A percentile compares a stretch with the other conserved stretches of the same genome.
Evolutionary conservation across 2,888 invertebrate genomes (phyloP).

Genomic region (Euzophera pinguis): DNA sequence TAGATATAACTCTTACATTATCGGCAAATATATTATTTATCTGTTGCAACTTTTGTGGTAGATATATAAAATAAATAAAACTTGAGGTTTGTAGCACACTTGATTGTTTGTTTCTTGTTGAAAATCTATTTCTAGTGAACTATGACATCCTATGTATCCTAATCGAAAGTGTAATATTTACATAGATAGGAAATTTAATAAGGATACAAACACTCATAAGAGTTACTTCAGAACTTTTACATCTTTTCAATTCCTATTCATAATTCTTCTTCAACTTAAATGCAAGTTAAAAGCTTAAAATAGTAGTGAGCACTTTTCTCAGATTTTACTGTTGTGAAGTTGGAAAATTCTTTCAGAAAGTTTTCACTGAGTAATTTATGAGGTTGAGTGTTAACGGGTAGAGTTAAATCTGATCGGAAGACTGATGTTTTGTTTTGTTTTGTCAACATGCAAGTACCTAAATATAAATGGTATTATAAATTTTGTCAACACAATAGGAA

Average conservation of each 20-base stretch:
- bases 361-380: slow-evolving; percentile 33
- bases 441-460: neutral
- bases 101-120: too few species aligned
- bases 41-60: too few species aligned
- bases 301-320: slow-evolving; percentile 50
- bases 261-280: slow-evolving; percentile 64
- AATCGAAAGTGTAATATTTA: too few species aligned
- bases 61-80: too few species aligned
- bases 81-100: too few species aligned
- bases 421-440: neutral
- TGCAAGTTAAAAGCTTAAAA: slow-evolving; percentile 65
- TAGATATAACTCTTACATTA: too few species aligned
- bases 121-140: too few species aligned
- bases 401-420: neutral
- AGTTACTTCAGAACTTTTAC: slow-evolving; percentile 44
- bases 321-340: slow-evolving; percentile 49
- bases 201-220: too few species aligned
- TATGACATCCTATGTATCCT: too few species aligned
- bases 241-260: slow-evolving; percentile 58
- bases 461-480: neutral
- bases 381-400: slow-evolving; percentile 21
- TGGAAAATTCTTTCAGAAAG: slow-evolving; percentile 30
- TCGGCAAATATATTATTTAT: too few species aligned
- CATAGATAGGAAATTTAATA: too few species aligned
- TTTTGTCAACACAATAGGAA: too few species aligned